These are phyloP conservation scores for Corythoichthys haematopterus DNA, from an alignment of 2,113 vertebrate genomes.

Conservation along the genomic window DNA sequence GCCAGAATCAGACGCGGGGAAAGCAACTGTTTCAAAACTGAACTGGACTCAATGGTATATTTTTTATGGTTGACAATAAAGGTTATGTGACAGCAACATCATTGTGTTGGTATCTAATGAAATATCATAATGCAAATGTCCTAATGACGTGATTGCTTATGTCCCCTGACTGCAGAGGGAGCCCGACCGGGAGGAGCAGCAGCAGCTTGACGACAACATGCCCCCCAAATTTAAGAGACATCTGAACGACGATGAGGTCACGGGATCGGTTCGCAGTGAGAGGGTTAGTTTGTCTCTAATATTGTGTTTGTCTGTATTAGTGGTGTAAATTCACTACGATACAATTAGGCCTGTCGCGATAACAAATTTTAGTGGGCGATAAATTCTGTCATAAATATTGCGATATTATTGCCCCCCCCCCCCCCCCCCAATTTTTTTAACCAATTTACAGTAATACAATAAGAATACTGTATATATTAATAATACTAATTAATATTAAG, in stretches of 20 bases:
- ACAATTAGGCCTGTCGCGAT: too few relatives aligned
- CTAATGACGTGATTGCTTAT: not conserved
- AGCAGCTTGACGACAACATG: conserved; percentile 78
- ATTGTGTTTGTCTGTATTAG: too few relatives aligned
- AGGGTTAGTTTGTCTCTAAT: conserved; percentile 67
- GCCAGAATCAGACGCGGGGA: conserved; percentile 65
- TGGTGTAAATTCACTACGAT: too few relatives aligned
- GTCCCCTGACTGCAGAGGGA: conserved; percentile 64
- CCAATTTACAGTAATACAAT: too few relatives aligned
- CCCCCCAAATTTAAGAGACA: conserved; percentile 98
- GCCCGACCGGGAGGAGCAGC: conserved; percentile 75
- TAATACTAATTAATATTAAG: too few relatives aligned
- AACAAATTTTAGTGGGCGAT: too few relatives aligned
- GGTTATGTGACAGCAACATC: not conserved
- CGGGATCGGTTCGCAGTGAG: conserved; percentile 92
- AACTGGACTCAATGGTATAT: conserved; percentile 76
- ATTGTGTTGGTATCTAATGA: not conserved
- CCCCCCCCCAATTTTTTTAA: too few relatives aligned
- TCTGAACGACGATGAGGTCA: conserved; percentile 94
- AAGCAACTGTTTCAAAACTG: conserved; percentile 59
- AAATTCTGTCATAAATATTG: too few relatives aligned
- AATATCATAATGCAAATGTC: not conserved
- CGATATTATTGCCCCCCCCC: too few relatives aligned
- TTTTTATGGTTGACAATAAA: conserved; percentile 17
- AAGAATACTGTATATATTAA: too few relatives aligned